Conservation (phyloP, 1,140 invertebrate genomes). For the Cherax quadricarinatus region DNA sequence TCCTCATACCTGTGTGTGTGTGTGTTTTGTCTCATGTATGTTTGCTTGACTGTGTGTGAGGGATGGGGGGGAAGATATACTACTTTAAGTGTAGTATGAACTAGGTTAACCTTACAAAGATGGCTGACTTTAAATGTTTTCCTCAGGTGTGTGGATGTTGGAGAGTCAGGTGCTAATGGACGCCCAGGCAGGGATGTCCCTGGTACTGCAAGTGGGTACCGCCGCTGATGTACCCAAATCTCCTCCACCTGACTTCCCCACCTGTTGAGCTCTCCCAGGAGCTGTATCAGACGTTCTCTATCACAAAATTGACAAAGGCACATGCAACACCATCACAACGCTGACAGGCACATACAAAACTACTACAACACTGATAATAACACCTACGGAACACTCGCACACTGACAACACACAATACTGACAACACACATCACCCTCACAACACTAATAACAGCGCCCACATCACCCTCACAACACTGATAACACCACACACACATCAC, state of each 20-base stretch:
- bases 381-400: not conserved
- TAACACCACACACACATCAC: not conserved
- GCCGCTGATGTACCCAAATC: not conserved
- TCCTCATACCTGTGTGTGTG: too few relatives aligned
- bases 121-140: not conserved
- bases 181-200: constrained; percentile 10
- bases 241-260: constrained; percentile 33
- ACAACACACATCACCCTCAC: too few relatives aligned
- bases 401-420: too few relatives aligned
- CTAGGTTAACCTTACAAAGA: too few relatives aligned
- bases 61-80: too few relatives aligned
- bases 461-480: not conserved
- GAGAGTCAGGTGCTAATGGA: not conserved
- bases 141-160: constrained; percentile 30
- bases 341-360: not conserved
- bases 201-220: constrained; percentile 27
- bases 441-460: not conserved
- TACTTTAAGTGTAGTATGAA: too few relatives aligned
- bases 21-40: too few relatives aligned
- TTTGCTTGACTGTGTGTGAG: too few relatives aligned
- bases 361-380: not conserved
- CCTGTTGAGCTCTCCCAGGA: constrained; percentile 17
- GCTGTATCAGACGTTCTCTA: too few relatives aligned
- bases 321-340: not conserved
- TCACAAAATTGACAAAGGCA: not conserved